Evolutionary conservation across 2,888 invertebrate genomes (phyloP).

Genomic region (Nineta flava): DNA sequence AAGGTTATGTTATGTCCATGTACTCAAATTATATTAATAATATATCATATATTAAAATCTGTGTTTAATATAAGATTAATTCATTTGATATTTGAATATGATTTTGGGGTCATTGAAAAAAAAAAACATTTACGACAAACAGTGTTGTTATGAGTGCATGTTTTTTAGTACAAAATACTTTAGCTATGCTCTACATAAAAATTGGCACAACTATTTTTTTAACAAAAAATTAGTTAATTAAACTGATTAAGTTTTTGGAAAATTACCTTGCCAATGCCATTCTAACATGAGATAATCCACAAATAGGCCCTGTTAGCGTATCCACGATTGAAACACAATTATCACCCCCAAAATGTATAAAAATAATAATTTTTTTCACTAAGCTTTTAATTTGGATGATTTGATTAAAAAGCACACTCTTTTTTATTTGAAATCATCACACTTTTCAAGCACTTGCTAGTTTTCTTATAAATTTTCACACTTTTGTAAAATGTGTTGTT

Average conservation of each 20-base stretch:
- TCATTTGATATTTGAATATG: constrained; percentile 1
- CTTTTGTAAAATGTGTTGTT: background rate
- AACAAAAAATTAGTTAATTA: background rate
- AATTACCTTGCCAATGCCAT: constrained; percentile 52
- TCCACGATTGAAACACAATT: constrained; percentile 10
- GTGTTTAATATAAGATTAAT: background rate
- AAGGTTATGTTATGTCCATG: no score
- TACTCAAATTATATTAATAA: no score
- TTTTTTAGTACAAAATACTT: no score
- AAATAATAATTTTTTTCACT: constrained; percentile 1
- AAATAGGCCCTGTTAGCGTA: constrained; percentile 25
- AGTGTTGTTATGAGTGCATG: background rate
- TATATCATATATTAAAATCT: no score
- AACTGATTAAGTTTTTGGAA: constrained; percentile 9
- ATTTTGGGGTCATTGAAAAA: constrained; percentile 8
- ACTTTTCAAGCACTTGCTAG: background rate
- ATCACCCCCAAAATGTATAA: background rate
- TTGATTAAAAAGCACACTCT: background rate
- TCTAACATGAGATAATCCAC: constrained; percentile 45
- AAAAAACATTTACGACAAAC: background rate
- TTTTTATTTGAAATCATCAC: background rate
- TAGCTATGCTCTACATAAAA: constrained; percentile 2
- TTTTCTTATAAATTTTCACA: background rate
- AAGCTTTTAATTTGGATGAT: no score
- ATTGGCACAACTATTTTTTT: background rate